Evolutionary conservation across 2,113 vertebrate species (phyloP), one percentile per base, ranked within the genome.

Genomic region (Chaetodon auriga): DNA sequence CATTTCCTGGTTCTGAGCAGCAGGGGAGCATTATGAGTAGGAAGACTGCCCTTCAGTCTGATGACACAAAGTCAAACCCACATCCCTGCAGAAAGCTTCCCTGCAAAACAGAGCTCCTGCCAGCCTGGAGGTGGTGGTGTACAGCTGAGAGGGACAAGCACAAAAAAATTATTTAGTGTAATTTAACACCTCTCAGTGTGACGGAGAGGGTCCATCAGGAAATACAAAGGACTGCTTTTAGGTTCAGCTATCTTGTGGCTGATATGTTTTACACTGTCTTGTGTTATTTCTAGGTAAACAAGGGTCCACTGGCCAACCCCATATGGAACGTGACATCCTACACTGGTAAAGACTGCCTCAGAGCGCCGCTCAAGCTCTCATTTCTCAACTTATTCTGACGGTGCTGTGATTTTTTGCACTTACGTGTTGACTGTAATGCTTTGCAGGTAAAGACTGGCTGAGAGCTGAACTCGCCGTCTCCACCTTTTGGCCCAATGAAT

Each of bases 401-500:
- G 5, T 58, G 0, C 38, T 62, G 18, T 55, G n/a, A 41, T 79
- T 61, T 62, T 76, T 63, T 1, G 0, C n/a, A 30, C 30, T 30
- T 30, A 30, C 21, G 18, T 54, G 46, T 66, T 89, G 45, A 82
- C 68, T 65, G 2, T 82, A 2, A 38, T 49, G 6, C 82, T 30
- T 15, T 66, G 1, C 77, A 94, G 98, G 98, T 68, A 96, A 96
- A 92, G 97, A 96, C 18, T 99, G 98, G 98, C 95, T 97, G 86
- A 95, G 74, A 74, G 98, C 98, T 0, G 98, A 99, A 89, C 94
- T 99, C 58, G 98, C 98, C 2, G 97, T 99, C 90, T 99, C 98
- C 95, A 99, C 98, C 81, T 99, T 99, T 89, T 99, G 98, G 98
- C 98, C 98, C 36, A 99, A 99, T 6, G 97, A 99, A 77, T 99